Evolutionary conservation across 2,888 invertebrate genomes (phyloP).

Genomic region (Lobophora halterata): DNA sequence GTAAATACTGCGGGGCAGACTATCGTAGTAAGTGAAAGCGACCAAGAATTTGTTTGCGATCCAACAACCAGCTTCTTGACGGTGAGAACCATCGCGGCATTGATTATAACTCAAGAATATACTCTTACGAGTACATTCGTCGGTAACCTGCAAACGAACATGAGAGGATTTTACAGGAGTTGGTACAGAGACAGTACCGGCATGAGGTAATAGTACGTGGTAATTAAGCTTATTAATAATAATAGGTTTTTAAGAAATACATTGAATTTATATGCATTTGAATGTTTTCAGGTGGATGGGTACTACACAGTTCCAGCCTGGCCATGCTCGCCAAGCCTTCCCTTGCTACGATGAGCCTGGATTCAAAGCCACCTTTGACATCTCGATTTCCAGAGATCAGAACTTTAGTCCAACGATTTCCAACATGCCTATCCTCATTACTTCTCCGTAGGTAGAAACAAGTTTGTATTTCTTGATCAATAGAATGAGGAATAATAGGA

Average conservation of each 20-base stretch:
- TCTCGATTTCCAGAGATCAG: constrained; percentile 82
- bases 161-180: constrained; percentile 91
- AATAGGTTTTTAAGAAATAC: background rate
- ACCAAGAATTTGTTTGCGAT: constrained; percentile 45
- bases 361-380: constrained; percentile 88
- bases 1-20: constrained; percentile 4
- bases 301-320: constrained; percentile 90
- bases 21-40: constrained; percentile 34
- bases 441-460: constrained; percentile 40
- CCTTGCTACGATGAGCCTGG: constrained; percentile 94
- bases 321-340: constrained; percentile 89
- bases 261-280: background rate
- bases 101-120: constrained; percentile 69
- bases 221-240: background rate
- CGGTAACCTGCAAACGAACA: constrained; percentile 85
- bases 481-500: background rate
- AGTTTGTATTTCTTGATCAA: constrained; percentile 12
- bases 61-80: constrained; percentile 52
- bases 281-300: constrained; percentile 84
- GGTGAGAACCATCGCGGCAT: constrained; percentile 37
- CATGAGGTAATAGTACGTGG: constrained; percentile 51
- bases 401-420: constrained; percentile 78
- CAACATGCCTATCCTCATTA: constrained; percentile 83
- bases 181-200: constrained; percentile 83
- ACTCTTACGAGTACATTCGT: constrained; percentile 82